Evolutionary conservation across 2,888 invertebrate genomes (phyloP), one percentile per base, ranked within the genome.

Genomic region (Heliconius aoede): DNA sequence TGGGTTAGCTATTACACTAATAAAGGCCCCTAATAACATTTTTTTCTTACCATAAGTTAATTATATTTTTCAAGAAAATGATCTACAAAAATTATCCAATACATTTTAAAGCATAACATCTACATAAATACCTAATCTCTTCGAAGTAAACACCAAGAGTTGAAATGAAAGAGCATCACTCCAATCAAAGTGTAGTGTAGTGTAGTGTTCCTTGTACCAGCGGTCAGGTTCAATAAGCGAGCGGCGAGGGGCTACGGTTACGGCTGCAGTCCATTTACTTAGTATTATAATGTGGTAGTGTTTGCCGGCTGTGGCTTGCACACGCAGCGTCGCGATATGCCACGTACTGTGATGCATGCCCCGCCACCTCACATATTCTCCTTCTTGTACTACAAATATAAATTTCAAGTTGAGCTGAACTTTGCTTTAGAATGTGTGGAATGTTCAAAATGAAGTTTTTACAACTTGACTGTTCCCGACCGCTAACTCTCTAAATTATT

Each of bases 391-490:
- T 89, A 86, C 87, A 85, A n/a, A 87, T 86, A 92, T 93, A 91
- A 92, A 93, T 93, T 92, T 88, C 85, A 87, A 90, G 86, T 90
- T 86, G 89, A 91, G 89, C 88, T 86, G 87, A 90, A 90, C 88
- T 91, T 86, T 84, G 83, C 85, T 87, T 86, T 87, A 87, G 89
- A 88, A 91, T 90, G 89, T 89, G 89, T 87, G 84, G 88, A 89
- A 89, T 91, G 89, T 86, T 82, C 85, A 83, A 86, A 89, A 88
- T 89, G 84, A 90, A 92, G 87, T 91, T 93, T 92, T 91, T 90
- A 89, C 88, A 89, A 88, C 87, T 89, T 82, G 81, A 82, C 85
- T 84, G 84, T 89, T 90, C 89, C 87, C 85, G 86, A 85, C 82
- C 84, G 86, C 83, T 87, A 88, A 91, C 87, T 88, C 86, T 85